Evolutionary conservation across 2,888 invertebrate species (phyloP), one percentile per base, ranked within the genome.

Genomic region (Andricus curvator): DNA sequence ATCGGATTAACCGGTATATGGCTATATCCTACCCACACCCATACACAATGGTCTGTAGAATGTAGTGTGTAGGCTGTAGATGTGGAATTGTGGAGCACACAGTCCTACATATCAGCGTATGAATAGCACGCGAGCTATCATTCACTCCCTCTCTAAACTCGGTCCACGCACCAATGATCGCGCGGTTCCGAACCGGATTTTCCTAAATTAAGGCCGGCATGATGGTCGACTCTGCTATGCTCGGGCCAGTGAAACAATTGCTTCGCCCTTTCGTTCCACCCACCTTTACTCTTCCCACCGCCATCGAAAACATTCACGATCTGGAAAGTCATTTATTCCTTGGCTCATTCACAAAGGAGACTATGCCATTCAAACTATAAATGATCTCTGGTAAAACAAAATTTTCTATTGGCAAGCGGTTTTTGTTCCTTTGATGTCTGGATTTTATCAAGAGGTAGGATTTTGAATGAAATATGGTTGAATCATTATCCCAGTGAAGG

Each of bases 1-100:
- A 91, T 91, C 88, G 88, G 89, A 90, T 91, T 90, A 91, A 88
- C 86, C 88, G 87, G 85, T 86, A 87, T 88, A 81, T 79, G 74
- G 51, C 74, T 56, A 74, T 74, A 56, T 74, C 33, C 74, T 74
- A 74, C 56, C 25, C 56, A 74, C 33, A 74, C 56, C 8, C 13
- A 74, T 33, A 37, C 6, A 60, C 56, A 74, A 33, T 74, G 33
- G 17, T 64, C 13, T 64, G 29, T 11, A 60, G 56, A 22, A 60
- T 22, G 11, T 22, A 22, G n/a, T 6, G 22, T 60, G 8, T 60
- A 2, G 9, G 6, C n/a, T 60, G 22, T 64, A 29, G 25, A 64
- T 64, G 22, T 64, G 15, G n/a, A 74, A 74, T 74, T 56, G n/a
- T 74, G 56, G 22, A 33, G n/a, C 56, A 56, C 56, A 74, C 74